Conservation (phyloP, 2,113 vertebrate genomes). For the western clawed frog (Xenopus tropicalis) region UCB_Xtro_10.0 CM004447.2:33951501-33952000, state of each 20-base stretch:
- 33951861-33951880: slow-evolving; percentile 4
- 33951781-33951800: not conserved
- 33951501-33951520: slow-evolving; percentile 18
- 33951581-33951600: slow-evolving; percentile 19
- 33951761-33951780: not conserved
- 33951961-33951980: too few relatives aligned
- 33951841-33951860: not conserved
- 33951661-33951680: not conserved
- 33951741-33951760: not conserved
- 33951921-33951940: too few relatives aligned
- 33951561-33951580: slow-evolving; percentile 24
- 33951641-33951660: not conserved
- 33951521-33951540: slow-evolving; percentile 10
- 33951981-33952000: too few relatives aligned
- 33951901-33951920: not conserved
- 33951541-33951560: slow-evolving; percentile 19
- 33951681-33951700: not conserved
- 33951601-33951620: slow-evolving; percentile 6
- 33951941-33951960: too few relatives aligned
- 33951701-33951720: not conserved
- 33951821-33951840: not conserved
- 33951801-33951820: not conserved
- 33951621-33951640: not conserved
- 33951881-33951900: not conserved
- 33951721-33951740: not conserved